Evolutionary conservation across 2,888 invertebrate genomes (phyloP).

Genomic region (Aspidiotus rigidus): DNA sequence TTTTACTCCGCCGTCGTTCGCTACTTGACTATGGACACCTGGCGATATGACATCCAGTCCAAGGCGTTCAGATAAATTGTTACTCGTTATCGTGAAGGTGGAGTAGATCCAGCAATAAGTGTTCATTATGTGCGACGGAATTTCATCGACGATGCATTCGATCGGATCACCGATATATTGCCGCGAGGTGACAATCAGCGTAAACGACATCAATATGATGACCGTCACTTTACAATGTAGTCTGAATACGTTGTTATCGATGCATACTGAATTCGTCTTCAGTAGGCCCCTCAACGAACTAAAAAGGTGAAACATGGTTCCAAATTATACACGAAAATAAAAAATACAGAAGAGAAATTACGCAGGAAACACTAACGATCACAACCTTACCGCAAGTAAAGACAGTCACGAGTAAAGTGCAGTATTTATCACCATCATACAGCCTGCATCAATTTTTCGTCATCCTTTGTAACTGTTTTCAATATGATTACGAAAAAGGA

Average conservation of each 20-base stretch:
- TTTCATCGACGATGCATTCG: conserved; percentile 81
- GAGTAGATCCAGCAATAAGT: conserved; percentile 82
- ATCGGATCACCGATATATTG: conserved; percentile 82
- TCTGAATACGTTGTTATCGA: conserved; percentile 66
- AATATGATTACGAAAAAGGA: too few relatives aligned
- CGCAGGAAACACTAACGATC: too few relatives aligned
- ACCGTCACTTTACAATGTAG: conserved; percentile 66
- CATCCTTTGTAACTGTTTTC: too few relatives aligned
- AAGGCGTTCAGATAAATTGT: too few relatives aligned
- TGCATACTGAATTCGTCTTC: conserved; percentile 57
- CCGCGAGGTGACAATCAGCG: conserved; percentile 64
- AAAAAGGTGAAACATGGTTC: conserved; percentile 56
- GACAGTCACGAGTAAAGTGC: too few relatives aligned
- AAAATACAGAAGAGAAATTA: too few relatives aligned
- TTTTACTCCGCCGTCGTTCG: conserved; percentile 71
- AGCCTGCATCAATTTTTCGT: too few relatives aligned
- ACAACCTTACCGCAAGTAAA: too few relatives aligned
- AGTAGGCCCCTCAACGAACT: conserved; percentile 58
- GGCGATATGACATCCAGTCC: too few relatives aligned
- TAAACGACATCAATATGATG: conserved; percentile 61
- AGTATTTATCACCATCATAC: too few relatives aligned
- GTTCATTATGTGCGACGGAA: conserved; percentile 82
- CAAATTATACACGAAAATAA: not conserved
- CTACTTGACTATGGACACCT: conserved; percentile 69
- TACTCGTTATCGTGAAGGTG: conserved; percentile 83